phyloP scores from a whole-genome alignment of 2,888 invertebrate species.

The Gisinianus flammeolus region DNA sequence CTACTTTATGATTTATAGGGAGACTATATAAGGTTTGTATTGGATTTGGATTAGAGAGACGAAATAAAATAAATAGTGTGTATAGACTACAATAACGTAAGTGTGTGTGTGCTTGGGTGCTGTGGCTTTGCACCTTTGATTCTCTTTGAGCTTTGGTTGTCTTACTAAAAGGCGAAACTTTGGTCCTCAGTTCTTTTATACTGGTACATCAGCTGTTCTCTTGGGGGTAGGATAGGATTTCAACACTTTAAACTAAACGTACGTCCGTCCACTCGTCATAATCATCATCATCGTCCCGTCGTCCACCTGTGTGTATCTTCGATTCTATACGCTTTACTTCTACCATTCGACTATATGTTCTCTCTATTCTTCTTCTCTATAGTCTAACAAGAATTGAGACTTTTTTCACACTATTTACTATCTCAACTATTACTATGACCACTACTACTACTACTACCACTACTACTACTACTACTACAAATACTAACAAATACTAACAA shows the following conservation, averaged over 20 bases:
- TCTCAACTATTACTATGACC: too few species aligned
- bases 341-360: neutral
- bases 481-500: neutral
- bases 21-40: neutral
- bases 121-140: neutral
- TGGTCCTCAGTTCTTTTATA: constrained; percentile 29
- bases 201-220: constrained; percentile 26
- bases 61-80: neutral
- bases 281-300: constrained; percentile 5
- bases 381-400: too few species aligned
- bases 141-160: constrained; percentile 18
- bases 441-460: neutral
- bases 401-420: too few species aligned
- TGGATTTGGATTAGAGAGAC: neutral
- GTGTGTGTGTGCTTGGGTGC: neutral
- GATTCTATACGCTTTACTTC: neutral
- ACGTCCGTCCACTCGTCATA: constrained; percentile 4
- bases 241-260: constrained; percentile 5
- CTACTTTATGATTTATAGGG: neutral
- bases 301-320: neutral
- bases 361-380: neutral
- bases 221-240: neutral
- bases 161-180: constrained; percentile 34
- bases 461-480: neutral
- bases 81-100: too few species aligned